Base-by-base conservation (phyloP, 1,140 invertebrate species). In the Drosophila albomicans region DNA sequence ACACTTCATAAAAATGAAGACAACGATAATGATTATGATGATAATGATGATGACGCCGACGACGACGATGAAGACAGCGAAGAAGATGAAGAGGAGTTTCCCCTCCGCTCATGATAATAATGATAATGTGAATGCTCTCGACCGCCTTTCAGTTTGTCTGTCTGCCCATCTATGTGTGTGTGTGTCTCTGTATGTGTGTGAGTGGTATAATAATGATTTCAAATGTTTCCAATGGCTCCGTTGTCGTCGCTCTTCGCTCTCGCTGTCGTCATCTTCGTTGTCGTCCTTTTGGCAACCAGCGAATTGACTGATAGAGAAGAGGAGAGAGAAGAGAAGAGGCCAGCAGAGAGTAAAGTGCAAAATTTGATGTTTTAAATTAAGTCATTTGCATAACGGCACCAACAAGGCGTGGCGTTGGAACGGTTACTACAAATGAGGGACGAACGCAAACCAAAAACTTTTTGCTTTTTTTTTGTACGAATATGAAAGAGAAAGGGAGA, bases 1-100 rank as follows among this genome's bases (percentile, higher is more conserved):
- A 82, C 85, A 88, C 85, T 88, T 89, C 85, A 89, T 88, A 88
- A 89, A 88, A 89, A 73, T 84, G 68, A 88, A 80, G 80, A 75
- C 77, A 62, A 88, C 74, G 78, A 88, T 88, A 81, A 88, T 80
- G 84, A 85, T 84, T 68, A 84, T 77, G 65, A 57, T 58, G 20
- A 68, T 71, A 78, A 69, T 11, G 67, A 84, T 77, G 65, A 57
- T 58, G 20, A 68, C 68, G 81, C 67, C 10, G 67, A 68, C 30
- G 54, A 65, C 20, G 66, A 8, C 2, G 8, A 38, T 10, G 35
- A 38, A 7, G 35, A 8, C 32, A 32, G 7, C 11, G 25, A 62
- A 11, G 32, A 45, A 38, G 52, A 52, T 35, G 66, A 68, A 5
- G 45, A 58, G 16, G 49, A 35, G 13, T 15, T 4, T 6, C 25